A percentile compares a stretch with the other conserved stretches of the same genome.
Evolutionary conservation across 2,113 vertebrate genomes (phyloP).

Genomic region (Cynopterus brachyotis): DNA sequence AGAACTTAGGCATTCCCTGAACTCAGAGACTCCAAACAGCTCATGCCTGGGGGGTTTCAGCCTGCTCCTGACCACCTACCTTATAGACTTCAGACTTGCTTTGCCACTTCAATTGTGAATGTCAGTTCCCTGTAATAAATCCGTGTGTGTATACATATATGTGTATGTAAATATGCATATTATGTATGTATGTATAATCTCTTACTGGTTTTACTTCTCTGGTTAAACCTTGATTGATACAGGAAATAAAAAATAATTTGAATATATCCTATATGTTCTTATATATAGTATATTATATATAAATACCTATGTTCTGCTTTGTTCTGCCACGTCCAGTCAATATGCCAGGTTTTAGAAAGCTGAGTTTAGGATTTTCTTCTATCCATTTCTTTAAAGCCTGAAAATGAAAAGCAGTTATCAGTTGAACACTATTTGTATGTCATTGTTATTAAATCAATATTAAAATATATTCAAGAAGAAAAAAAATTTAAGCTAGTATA

Average conservation of each 20-base stretch:
- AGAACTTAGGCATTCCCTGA: neutral
- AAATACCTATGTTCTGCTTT: constrained; percentile 76
- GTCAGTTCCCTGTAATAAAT: neutral
- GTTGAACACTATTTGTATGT: neutral
- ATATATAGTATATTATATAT: neutral
- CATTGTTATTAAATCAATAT: neutral
- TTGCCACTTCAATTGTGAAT: neutral
- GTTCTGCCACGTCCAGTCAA: constrained; percentile 84
- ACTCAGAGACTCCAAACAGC: neutral
- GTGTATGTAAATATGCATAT: neutral
- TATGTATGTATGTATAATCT: neutral
- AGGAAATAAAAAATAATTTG: neutral
- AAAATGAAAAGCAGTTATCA: constrained; percentile 64
- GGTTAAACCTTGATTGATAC: neutral
- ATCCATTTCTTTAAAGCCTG: constrained; percentile 90
- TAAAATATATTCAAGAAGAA: constrained; percentile 4
- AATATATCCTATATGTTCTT: neutral
- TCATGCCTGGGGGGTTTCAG: neutral
- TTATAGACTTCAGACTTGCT: neutral
- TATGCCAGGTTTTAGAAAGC: constrained; percentile 81
- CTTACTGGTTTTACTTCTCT: constrained; percentile 22
- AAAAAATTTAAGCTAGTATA: neutral
- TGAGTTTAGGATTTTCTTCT: constrained; percentile 82
- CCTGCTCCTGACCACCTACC: neutral
- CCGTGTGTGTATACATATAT: neutral